Conservation (phyloP, 2,113 vertebrate genomes). For the Agapornis roseicollis region DNA sequence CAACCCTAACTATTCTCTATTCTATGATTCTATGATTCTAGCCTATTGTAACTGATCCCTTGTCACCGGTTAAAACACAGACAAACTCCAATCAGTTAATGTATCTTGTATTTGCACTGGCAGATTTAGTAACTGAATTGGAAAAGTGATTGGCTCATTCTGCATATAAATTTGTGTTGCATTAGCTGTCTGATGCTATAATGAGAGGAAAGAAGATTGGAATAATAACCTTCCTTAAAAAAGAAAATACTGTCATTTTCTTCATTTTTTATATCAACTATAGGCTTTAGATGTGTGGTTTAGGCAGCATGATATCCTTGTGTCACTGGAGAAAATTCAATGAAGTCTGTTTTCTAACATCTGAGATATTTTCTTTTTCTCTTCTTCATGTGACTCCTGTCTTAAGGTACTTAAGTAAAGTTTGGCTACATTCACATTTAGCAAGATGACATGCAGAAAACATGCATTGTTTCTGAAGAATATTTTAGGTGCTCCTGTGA, state of each 20-base stretch:
- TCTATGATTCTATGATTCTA: too few relatives aligned
- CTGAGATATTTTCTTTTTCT: neutral
- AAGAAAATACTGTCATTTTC: neutral
- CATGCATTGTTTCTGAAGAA: neutral
- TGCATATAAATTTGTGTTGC: neutral
- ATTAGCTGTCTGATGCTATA: neutral
- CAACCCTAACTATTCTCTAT: too few relatives aligned
- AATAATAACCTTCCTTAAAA: neutral
- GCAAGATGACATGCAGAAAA: neutral
- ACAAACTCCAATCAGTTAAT: neutral
- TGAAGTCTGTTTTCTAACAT: neutral
- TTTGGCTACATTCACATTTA: neutral
- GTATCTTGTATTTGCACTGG: neutral
- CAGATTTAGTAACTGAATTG: neutral
- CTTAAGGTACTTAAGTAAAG: neutral
- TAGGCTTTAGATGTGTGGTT: neutral
- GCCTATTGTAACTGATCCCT: neutral
- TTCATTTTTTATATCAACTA: neutral
- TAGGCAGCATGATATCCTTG: neutral
- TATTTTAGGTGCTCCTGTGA: neutral
- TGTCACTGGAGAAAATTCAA: neutral
- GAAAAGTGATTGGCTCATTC: neutral
- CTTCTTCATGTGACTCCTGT: neutral
- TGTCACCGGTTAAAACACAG: neutral
- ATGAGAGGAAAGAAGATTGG: neutral